These are phyloP conservation scores for Strigamia transsilvanica DNA, from an alignment of 2,888 invertebrate genomes.

Conservation along the genomic window DNA sequence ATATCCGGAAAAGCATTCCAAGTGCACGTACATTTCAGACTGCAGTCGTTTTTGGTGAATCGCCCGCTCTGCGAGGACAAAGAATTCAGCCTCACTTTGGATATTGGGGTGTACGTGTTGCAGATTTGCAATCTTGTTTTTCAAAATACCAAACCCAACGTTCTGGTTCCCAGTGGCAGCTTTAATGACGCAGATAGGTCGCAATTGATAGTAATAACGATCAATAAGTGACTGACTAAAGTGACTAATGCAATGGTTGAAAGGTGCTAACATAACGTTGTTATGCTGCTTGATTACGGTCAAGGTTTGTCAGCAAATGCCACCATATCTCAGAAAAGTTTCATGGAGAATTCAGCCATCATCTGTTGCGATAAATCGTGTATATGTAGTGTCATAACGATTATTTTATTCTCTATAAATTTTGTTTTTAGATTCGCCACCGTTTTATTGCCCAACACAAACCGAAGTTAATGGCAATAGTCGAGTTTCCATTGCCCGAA, in stretches of 20 bases:
- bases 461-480: neutral
- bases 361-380: neutral
- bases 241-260: too few species aligned
- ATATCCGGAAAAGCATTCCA: conserved; percentile 74
- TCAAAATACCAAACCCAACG: conserved; percentile 72
- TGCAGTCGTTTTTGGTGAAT: conserved; percentile 65
- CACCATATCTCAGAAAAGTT: neutral
- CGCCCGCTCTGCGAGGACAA: conserved; percentile 74
- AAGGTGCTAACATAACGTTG: neutral
- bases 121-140: conserved; percentile 78
- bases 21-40: conserved; percentile 68
- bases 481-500: neutral
- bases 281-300: neutral
- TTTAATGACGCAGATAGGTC: too few species aligned
- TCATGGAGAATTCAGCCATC: neutral
- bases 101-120: conserved; percentile 79
- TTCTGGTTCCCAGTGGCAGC: neutral
- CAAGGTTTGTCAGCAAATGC: neutral
- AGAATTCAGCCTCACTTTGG: conserved; percentile 80
- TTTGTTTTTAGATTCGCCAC: neutral
- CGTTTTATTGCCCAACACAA: neutral
- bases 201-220: too few species aligned
- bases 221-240: too few species aligned
- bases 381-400: too few species aligned
- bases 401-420: too few species aligned